Evolutionary conservation across 2,888 invertebrate species (phyloP), one percentile per base, ranked within the genome.

Genomic region (Lissocephala sabroskyi): DNA sequence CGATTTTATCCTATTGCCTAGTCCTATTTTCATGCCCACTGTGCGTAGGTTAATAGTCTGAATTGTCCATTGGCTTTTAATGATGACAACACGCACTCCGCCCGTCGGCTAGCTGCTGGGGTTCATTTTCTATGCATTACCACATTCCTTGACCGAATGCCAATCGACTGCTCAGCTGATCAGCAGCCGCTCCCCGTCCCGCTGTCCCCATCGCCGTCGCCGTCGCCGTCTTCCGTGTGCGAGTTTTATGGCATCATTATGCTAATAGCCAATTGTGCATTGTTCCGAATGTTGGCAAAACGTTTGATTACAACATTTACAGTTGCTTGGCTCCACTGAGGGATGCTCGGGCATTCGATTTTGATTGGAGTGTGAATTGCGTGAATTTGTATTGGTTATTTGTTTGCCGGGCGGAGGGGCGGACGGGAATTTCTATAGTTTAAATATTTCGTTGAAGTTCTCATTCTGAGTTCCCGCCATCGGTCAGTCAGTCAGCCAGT

Each of bases 201-300:
- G 28, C 1, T 6, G 19, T 29, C 1, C 32, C 43, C 18, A 39
- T 28, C 16, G 23, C 10, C 10, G 23, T 26, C 4, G 10, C n/a
- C 3, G 40, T 9, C 36, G 39, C 47, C 36, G 44, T 43, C 3
- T 30, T n/a, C n/a, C n/a, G n/a, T n/a, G 36, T 10, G 6, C 28
- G 23, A 9, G 6, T 3, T 75, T 71, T 71, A 75, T 75, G 61
- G 73, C 76, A 59, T 67, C 65, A 73, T 75, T 71, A 73, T 71
- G 70, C 65, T 71, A 71, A 71, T 75, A 50, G 63, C 30, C 73
- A 71, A 75, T 71, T 71, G 76, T 73, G 52, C 52, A 59, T 67
- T 68, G 52, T 56, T 48, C 53, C 45, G 41, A 10, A 11, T 39
- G 23, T n/a, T 33, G 36, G 19, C 30, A 33, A 26, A 19, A 26